Percentiles rank a stretch among this genome's conserved stretches.
These are phyloP conservation scores for Bettongia penicillata DNA, from an alignment of 2,113 vertebrate genomes.

Conservation along the genomic window DNA sequence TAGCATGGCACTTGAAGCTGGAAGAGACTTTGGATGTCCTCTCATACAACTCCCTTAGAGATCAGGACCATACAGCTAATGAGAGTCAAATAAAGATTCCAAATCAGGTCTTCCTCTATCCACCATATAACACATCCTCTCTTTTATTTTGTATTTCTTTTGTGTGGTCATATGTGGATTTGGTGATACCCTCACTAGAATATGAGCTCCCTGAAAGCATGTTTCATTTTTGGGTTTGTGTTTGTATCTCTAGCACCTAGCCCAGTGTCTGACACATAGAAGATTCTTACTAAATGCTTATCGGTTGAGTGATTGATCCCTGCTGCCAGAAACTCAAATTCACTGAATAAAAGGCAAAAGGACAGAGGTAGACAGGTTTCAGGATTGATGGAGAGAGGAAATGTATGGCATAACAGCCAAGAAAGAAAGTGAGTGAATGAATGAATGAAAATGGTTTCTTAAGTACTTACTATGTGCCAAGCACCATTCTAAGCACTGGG, in stretches of 20 bases:
- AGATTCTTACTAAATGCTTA: not conserved
- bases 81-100: not conserved
- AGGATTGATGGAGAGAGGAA: not conserved
- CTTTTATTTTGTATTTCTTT: not conserved
- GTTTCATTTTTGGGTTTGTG: too few relatives aligned
- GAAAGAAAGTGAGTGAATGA: not conserved
- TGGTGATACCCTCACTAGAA: not conserved
- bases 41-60: not conserved
- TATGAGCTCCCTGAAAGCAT: not conserved
- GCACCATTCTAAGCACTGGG: not conserved
- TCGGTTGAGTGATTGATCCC: not conserved
- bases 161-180: not conserved
- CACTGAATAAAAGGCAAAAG: not conserved
- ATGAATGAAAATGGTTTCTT: not conserved
- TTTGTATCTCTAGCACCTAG: not conserved
- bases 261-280: not conserved
- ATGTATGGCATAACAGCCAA: not conserved
- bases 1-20: not conserved
- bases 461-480: not conserved
- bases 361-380: not conserved
- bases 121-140: not conserved
- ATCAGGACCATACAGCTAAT: not conserved
- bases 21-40: too few relatives aligned
- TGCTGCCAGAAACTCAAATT: not conserved
- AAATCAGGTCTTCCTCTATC: not conserved